These are phyloP conservation scores for Propsilocerus akamusi DNA, from an alignment of 1,140 invertebrate genomes.

Conservation along the genomic window DNA sequence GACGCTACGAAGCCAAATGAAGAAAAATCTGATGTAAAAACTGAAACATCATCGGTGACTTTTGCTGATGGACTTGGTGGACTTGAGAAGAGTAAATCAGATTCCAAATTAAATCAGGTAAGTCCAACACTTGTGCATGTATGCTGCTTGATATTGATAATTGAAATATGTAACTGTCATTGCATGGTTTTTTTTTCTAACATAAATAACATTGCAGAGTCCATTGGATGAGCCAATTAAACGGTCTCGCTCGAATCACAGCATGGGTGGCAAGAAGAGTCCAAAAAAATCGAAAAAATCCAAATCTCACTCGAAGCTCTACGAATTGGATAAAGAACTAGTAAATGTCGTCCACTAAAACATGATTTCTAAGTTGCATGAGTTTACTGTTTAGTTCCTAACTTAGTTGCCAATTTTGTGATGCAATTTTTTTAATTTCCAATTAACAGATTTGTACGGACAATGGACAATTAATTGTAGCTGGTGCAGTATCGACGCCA, in stretches of 20 bases:
- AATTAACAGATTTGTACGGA: neutral
- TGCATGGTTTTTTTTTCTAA: neutral
- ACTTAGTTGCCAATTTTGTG: too few species aligned
- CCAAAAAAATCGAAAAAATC: slow-evolving; percentile 29
- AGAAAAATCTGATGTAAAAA: slow-evolving; percentile 12
- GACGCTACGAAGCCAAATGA: neutral
- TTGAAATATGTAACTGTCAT: neutral
- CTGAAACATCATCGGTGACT: neutral
- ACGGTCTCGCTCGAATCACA: slow-evolving; percentile 25
- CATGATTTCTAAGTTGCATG: too few species aligned
- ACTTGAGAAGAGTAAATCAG: slow-evolving; percentile 43
- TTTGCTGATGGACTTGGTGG: slow-evolving; percentile 10
- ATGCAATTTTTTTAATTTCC: neutral
- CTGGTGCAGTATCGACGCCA: neutral
- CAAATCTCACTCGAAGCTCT: slow-evolving; percentile 30
- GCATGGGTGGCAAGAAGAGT: slow-evolving; percentile 26
- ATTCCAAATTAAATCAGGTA: slow-evolving; percentile 37
- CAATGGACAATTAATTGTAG: neutral
- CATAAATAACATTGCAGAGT: slow-evolving; percentile 10
- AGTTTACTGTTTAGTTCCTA: too few species aligned
- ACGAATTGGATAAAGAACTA: slow-evolving; percentile 29
- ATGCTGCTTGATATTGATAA: neutral
- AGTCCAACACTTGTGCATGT: slow-evolving; percentile 13
- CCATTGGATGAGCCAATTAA: slow-evolving; percentile 23
- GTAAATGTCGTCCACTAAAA: too few species aligned